Conservation (phyloP, 2,113 vertebrate genomes). For the Notechis scutatus region DNA sequence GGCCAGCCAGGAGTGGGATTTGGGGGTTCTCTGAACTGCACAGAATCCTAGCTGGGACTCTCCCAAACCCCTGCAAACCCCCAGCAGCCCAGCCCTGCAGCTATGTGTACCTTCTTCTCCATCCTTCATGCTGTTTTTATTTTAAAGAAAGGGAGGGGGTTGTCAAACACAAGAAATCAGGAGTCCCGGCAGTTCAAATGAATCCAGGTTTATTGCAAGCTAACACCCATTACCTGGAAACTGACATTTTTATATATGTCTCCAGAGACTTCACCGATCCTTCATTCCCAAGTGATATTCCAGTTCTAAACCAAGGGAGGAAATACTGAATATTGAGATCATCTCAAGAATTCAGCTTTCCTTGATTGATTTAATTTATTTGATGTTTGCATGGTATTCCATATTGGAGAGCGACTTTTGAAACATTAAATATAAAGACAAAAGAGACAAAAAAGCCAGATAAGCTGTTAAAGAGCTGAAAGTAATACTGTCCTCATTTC, state of each 20-base stretch:
- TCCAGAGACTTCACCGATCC: neutral
- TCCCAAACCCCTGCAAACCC: too few species aligned
- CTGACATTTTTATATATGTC: neutral
- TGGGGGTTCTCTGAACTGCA: too few species aligned
- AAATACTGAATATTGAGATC: neutral
- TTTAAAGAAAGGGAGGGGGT: too few species aligned
- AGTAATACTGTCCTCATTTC: neutral
- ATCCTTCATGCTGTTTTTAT: neutral
- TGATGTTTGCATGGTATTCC: neutral
- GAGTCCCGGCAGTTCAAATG: too few species aligned
- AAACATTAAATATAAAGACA: neutral
- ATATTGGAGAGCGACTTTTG: neutral
- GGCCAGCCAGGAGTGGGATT: too few species aligned
- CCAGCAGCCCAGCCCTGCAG: neutral
- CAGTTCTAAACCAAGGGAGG: neutral
- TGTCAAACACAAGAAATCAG: too few species aligned
- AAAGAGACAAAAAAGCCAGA: neutral
- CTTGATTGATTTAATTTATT: neutral
- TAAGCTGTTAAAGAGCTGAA: neutral
- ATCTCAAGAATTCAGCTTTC: neutral
- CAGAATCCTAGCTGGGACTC: too few species aligned
- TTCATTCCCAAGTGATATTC: neutral
- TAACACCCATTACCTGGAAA: neutral
- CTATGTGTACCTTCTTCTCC: neutral
- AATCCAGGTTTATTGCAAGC: too few species aligned